Conservation (phyloP, 2,888 invertebrate species). For the Calliopum simillimum region DNA sequence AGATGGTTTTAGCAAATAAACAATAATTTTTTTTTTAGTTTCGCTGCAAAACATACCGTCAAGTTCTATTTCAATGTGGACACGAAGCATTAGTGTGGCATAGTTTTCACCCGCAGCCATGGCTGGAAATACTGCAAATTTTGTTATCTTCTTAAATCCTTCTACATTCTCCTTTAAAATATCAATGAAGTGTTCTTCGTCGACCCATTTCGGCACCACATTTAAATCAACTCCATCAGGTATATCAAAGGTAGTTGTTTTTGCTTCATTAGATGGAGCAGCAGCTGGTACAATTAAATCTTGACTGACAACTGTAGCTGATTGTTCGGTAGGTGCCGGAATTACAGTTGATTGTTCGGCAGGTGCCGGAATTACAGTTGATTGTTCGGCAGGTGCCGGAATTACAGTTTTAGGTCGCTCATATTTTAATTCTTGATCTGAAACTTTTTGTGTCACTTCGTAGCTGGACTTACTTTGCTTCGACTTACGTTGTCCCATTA, state of each 20-base stretch:
- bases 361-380: no score
- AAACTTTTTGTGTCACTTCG: conserved; percentile 41
- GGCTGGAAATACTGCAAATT: conserved; percentile 49
- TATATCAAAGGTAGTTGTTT: neutral
- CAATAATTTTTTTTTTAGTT: neutral
- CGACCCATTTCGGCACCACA: conserved; percentile 54
- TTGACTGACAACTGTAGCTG: neutral
- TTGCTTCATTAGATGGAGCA: neutral
- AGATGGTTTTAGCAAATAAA: neutral
- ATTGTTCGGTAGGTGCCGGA: neutral
- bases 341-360: no score
- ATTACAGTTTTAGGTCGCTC: neutral
- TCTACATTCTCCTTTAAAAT: conserved; percentile 46
- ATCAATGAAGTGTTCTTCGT: conserved; percentile 50
- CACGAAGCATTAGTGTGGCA: conserved; percentile 54
- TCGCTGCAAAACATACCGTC: conserved; percentile 45
- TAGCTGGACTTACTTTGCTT: conserved; percentile 47
- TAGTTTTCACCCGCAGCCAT: conserved; percentile 58
- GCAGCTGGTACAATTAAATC: neutral
- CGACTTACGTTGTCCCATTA: conserved; percentile 49
- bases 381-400: no score
- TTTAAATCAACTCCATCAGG: neutral
- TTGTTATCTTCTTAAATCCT: conserved; percentile 47
- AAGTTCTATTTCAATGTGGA: conserved; percentile 51
- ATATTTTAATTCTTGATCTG: neutral